phyloP scores from a whole-genome alignment of 2,888 invertebrate genomes.

The Liopterus haemorrhoidalis region DNA sequence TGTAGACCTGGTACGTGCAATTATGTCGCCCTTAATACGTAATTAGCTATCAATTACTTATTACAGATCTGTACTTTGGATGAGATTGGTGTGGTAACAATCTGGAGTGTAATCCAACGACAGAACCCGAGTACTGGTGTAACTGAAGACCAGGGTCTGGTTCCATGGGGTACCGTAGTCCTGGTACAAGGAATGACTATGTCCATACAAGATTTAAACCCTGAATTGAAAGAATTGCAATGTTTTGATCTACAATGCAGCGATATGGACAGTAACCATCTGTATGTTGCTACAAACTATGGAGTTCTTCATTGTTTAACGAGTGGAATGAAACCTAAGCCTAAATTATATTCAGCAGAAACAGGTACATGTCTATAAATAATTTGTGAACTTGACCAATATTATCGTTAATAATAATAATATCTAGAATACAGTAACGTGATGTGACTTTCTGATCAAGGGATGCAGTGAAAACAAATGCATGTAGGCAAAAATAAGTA shows the following conservation, averaged over 20 bases:
- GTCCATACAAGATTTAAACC: conserved; percentile 37
- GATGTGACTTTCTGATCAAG: too few relatives aligned
- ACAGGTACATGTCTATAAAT: conserved; percentile 27
- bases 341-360: conserved; percentile 39
- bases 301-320: conserved; percentile 45
- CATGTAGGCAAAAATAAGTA: too few relatives aligned
- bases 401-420: too few relatives aligned
- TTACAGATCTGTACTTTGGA: conserved; percentile 50
- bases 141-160: conserved; percentile 40
- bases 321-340: conserved; percentile 38
- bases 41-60: too few relatives aligned
- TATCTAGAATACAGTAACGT: too few relatives aligned
- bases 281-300: conserved; percentile 48
- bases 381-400: too few relatives aligned
- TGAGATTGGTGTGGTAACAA: conserved; percentile 46
- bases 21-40: too few relatives aligned
- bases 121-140: conserved; percentile 12
- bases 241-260: conserved; percentile 47
- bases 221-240: conserved; percentile 37
- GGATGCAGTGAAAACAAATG: too few relatives aligned
- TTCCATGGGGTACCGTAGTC: conserved; percentile 44
- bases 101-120: conserved; percentile 48
- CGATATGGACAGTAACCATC: conserved; percentile 43
- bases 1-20: too few relatives aligned
- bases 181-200: conserved; percentile 46